phyloP scores from a whole-genome alignment of 2,888 invertebrate species.

The Megaustenia siamemsis region DNA sequence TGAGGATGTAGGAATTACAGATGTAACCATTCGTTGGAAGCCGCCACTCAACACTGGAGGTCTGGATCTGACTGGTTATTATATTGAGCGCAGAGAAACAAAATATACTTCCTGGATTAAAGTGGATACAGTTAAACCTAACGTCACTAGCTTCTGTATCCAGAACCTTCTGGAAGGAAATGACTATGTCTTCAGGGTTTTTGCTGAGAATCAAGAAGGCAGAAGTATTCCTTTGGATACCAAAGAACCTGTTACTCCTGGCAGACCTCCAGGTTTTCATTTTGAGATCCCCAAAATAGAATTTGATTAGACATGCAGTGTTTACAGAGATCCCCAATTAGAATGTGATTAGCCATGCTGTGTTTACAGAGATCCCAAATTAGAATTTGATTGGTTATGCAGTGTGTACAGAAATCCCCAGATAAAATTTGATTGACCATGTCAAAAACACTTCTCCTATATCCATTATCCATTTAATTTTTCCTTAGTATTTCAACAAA shows the following conservation, averaged over 20 bases:
- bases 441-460: no score
- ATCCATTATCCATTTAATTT: not conserved
- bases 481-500: not conserved
- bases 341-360: no score
- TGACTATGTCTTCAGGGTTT: slow-evolving; percentile 77
- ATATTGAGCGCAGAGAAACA: slow-evolving; percentile 88
- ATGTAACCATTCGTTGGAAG: slow-evolving; percentile 90
- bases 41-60: slow-evolving; percentile 88
- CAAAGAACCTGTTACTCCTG: slow-evolving; percentile 67
- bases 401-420: no score
- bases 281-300: not conserved
- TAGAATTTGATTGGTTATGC: no score
- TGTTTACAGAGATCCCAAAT: no score
- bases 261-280: slow-evolving; percentile 68
- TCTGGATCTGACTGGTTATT: slow-evolving; percentile 87
- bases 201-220: slow-evolving; percentile 75
- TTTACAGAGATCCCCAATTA: not conserved
- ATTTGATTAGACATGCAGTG: not conserved
- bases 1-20: slow-evolving; percentile 84
- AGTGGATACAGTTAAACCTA: slow-evolving; percentile 60
- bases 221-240: slow-evolving; percentile 80
- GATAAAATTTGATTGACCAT: no score
- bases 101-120: slow-evolving; percentile 72
- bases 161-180: slow-evolving; percentile 75
- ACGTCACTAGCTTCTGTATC: slow-evolving; percentile 62